Evolutionary conservation across 2,113 vertebrate genomes (phyloP).

Genomic region (Barbus barbus): DNA sequence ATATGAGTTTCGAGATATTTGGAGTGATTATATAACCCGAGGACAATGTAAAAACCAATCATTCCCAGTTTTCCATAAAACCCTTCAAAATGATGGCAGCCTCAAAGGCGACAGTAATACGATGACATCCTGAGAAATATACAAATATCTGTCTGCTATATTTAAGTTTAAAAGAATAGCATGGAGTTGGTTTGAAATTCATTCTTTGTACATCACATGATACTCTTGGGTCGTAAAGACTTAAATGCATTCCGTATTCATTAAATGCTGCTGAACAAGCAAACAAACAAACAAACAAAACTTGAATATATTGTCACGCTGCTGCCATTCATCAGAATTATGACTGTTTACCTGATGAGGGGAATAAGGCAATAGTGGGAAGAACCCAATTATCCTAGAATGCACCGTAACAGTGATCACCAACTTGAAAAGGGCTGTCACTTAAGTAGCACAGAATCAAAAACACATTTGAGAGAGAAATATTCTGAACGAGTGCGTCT

Average conservation of each 20-base stretch:
- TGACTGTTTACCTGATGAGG: conserved; percentile 80
- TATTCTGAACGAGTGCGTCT: conserved; percentile 81
- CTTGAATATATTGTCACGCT: conserved; percentile 81
- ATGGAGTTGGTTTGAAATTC: neutral
- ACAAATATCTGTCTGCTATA: neutral
- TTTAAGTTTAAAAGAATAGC: neutral
- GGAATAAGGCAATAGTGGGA: conserved; percentile 65
- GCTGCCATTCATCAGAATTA: conserved; percentile 71
- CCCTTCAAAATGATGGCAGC: neutral
- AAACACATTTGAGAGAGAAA: conserved; percentile 78
- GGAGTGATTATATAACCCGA: neutral
- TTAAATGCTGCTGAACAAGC: conserved; percentile 73
- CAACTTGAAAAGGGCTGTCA: conserved; percentile 85
- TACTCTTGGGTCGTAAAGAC: conserved; percentile 42
- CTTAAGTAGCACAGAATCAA: conserved; percentile 80
- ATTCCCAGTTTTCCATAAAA: neutral
- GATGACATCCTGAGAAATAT: neutral
- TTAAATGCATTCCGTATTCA: conserved; percentile 66
- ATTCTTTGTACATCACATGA: conserved; percentile 3
- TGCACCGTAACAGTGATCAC: conserved; percentile 77
- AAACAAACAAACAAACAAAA: conserved; percentile 74
- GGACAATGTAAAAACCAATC: neutral
- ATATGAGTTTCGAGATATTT: too few relatives aligned
- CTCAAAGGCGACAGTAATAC: neutral
- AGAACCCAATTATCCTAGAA: conserved; percentile 83